phyloP scores from a whole-genome alignment of 2,888 invertebrate genomes.

The Anarsia innoxiella region DNA sequence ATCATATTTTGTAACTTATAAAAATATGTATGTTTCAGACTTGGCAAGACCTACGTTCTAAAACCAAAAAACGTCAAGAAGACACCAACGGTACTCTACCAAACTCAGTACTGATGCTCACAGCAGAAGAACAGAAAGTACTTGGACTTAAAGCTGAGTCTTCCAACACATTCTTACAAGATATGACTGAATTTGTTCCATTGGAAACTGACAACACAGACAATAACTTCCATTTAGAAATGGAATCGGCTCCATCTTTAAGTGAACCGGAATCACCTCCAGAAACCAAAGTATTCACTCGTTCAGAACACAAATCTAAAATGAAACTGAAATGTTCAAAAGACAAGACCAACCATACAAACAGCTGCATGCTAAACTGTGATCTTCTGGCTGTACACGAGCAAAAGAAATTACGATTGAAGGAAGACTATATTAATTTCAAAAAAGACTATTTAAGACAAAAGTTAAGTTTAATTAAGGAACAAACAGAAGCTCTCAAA shows the following conservation, averaged over 20 bases:
- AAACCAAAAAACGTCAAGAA: conserved; percentile 44
- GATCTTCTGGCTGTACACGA: conserved; percentile 50
- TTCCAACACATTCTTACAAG: conserved; percentile 29
- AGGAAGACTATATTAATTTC: conserved; percentile 59
- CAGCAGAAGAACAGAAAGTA: conserved; percentile 45
- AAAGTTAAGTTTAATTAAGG: conserved; percentile 51
- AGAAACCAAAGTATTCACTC: conserved; percentile 43
- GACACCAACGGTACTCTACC: conserved; percentile 38
- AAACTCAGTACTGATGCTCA: conserved; percentile 33
- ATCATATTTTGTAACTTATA: not conserved
- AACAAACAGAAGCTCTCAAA: conserved; percentile 62
- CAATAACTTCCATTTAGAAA: conserved; percentile 29
- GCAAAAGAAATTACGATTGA: conserved; percentile 49
- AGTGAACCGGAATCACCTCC: conserved; percentile 45
- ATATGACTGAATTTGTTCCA: conserved; percentile 40
- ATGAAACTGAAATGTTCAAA: conserved; percentile 25
- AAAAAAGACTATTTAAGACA: conserved; percentile 61
- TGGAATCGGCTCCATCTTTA: conserved; percentile 31
- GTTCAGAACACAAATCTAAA: conserved; percentile 25
- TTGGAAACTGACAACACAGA: conserved; percentile 32
- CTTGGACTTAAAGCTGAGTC: conserved; percentile 40
- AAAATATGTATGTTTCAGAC: conserved; percentile 38
- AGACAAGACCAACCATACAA: conserved; percentile 6
- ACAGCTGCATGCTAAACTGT: conserved; percentile 61
- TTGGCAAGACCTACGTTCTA: conserved; percentile 60